Evolutionary conservation across 1,140 invertebrate genomes (phyloP).

Genomic region (Diorhabda sublineata): DNA sequence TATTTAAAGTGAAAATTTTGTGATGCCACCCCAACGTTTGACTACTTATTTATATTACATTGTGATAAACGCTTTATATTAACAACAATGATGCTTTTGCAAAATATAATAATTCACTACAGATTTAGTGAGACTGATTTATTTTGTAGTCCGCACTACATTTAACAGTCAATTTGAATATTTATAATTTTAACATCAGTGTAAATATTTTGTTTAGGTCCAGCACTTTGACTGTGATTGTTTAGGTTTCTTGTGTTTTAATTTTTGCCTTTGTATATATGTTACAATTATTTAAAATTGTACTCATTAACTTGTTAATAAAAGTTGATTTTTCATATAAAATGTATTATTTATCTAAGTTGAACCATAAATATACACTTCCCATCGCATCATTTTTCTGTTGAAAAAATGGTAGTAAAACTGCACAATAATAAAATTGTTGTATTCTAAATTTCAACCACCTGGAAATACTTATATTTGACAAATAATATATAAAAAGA

Average conservation of each 20-base stretch:
- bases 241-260: slow-evolving; percentile 3
- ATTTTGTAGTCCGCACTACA: neutral
- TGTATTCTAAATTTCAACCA: no score
- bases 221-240: neutral
- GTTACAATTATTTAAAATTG: slow-evolving; percentile 3
- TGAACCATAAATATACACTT: no score
- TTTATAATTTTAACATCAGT: neutral
- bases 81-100: slow-evolving; percentile 21
- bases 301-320: neutral
- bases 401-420: no score
- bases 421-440: no score
- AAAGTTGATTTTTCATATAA: neutral
- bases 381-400: no score
- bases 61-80: slow-evolving; percentile 11
- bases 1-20: no score
- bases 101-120: slow-evolving; percentile 21
- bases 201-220: neutral
- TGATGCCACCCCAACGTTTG: no score
- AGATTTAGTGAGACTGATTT: slow-evolving; percentile 27
- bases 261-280: slow-evolving; percentile 1
- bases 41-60: neutral
- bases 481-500: no score
- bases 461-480: no score
- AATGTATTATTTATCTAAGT: no score
- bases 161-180: neutral